Conservation (phyloP, 2,888 invertebrate species). For the Drosophila planitibia region DNA sequence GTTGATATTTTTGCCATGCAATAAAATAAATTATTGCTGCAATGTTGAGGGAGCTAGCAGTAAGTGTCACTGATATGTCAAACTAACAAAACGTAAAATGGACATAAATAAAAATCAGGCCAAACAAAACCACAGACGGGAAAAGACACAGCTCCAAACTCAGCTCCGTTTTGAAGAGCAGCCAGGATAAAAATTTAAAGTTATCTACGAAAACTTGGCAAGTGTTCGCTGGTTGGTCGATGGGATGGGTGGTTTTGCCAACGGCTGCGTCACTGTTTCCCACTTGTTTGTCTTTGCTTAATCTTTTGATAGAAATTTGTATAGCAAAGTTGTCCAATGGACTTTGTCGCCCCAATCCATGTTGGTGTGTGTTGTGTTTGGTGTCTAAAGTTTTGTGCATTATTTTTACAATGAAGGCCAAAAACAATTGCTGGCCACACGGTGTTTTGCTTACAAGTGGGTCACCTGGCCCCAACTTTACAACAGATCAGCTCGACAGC, state of each 20-base stretch:
- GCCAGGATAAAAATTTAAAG: constrained; percentile 69
- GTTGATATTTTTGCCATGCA: constrained; percentile 39
- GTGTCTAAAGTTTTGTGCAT: constrained; percentile 73
- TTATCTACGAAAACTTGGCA: constrained; percentile 76
- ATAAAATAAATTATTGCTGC: constrained; percentile 77
- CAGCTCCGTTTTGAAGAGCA: constrained; percentile 10
- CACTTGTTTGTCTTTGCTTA: constrained; percentile 79
- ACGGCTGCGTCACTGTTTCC: constrained; percentile 47
- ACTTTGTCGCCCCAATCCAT: constrained; percentile 16
- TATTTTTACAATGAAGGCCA: constrained; percentile 63
- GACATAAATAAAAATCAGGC: constrained; percentile 63
- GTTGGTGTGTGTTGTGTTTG: constrained; percentile 32
- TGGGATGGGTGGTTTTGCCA: constrained; percentile 4
- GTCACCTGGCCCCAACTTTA: constrained; percentile 58
- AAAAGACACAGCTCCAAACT: neutral
- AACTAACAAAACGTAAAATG: constrained; percentile 78
- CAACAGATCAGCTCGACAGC: constrained; percentile 43
- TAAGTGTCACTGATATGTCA: constrained; percentile 82
- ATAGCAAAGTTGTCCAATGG: constrained; percentile 67
- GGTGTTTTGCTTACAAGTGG: constrained; percentile 62
- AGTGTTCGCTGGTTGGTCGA: constrained; percentile 34
- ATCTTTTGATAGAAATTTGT: constrained; percentile 82
- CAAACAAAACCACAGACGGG: constrained; percentile 18
- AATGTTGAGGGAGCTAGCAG: constrained; percentile 48
- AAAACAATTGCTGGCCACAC: constrained; percentile 68